Evolutionary conservation across 1,140 invertebrate genomes (phyloP).

Genomic region (Plodia interpunctella): DNA sequence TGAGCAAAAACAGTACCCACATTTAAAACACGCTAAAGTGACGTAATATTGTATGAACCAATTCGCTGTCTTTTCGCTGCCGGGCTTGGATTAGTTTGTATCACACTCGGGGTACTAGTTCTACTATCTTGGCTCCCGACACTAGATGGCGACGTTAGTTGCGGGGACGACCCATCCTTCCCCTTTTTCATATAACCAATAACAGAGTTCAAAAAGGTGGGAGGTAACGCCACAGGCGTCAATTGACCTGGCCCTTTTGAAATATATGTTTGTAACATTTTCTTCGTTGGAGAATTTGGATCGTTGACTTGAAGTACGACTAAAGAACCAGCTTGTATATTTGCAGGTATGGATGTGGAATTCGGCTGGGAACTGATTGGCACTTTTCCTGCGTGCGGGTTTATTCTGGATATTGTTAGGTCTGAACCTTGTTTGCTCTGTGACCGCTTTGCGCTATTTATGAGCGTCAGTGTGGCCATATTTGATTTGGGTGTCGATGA

Average conservation of each 20-base stretch:
- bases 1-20: neutral
- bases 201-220: conserved; percentile 50
- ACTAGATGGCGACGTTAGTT: conserved; percentile 45
- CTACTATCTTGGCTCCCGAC: conserved; percentile 44
- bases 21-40: conserved; percentile 32
- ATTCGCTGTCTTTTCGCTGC: conserved; percentile 37
- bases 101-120: conserved; percentile 31
- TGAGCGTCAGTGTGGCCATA: conserved; percentile 24
- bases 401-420: conserved; percentile 22
- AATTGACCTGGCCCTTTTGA: conserved; percentile 46
- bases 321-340: conserved; percentile 60
- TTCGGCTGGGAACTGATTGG: conserved; percentile 7
- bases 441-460: conserved; percentile 19
- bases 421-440: conserved; percentile 16
- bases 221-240: conserved; percentile 49
- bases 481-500: conserved; percentile 9
- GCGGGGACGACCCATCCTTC: conserved; percentile 41
- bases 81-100: conserved; percentile 35
- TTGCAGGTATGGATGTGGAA: conserved; percentile 29
- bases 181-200: conserved; percentile 66
- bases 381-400: neutral
- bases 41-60: conserved; percentile 57
- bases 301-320: conserved; percentile 62
- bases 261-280: conserved; percentile 68
- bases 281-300: conserved; percentile 56